Evolutionary conservation across 2,797 vertebrate species (phyloP), one percentile per base, ranked within the genome.

Genomic region (Siniperca scherzeri): DNA sequence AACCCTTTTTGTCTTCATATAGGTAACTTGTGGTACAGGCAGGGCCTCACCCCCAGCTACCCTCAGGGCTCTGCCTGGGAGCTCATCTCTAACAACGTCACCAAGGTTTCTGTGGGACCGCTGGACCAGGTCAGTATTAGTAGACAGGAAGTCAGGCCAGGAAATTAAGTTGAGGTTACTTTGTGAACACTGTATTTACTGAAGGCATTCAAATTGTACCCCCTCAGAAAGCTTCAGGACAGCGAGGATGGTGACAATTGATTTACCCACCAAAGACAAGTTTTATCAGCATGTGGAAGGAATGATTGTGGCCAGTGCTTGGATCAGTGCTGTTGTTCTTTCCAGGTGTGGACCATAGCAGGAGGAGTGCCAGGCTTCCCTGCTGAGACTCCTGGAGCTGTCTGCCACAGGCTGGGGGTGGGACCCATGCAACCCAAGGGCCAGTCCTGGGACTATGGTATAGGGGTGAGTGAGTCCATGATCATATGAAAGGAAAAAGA

Each of bases 1-100:
- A 38, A 22, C 13, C 33, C 1, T 1, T 73, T 50, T 48, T 44
- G 19, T 42, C 48, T 25, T 65, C 56, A 0, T 64, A 0, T 52
- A 99, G 99, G 97, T 79, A 99, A 99, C 89, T 93, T 99, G 74
- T 99, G 99, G 99, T 98, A 96, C 92, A 94, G 98, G 14, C 98
- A 97, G 61, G 98, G 99, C 5, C 96, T 99, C 91, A 97, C 97
- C 0, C 98, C 98, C 79, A 98, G 97, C 94, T 99, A 99, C 91
- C 98, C 98, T 2, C 98, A 99, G 84, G 99, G 99, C 52, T 97
- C 97, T 0, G 88, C 94, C 52, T 99, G 99, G 98, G 97, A 98
- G 64, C 97, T 98, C 0, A 97, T 98, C 87, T 99, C 98, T 42
- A 98, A 96, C 86, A 99, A 99, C 0, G 97, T 98, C 91, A 96